Conservation (phyloP, 1,140 invertebrate species). For the Copidosoma floridanum region DNA sequence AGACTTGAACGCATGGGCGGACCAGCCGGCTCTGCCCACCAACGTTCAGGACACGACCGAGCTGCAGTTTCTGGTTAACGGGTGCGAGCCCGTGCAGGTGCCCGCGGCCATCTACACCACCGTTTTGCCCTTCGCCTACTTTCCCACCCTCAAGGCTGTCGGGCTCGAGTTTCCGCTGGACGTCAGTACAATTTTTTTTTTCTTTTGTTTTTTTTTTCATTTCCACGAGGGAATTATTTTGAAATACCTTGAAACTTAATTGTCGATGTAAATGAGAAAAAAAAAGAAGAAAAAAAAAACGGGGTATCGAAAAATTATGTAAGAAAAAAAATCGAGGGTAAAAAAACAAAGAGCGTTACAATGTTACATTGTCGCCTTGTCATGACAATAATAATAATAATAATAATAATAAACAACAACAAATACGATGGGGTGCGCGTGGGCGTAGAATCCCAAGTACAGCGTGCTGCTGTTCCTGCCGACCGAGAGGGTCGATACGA, state of each 20-base stretch:
- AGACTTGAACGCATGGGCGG: conserved; percentile 44
- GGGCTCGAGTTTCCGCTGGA: conserved; percentile 75
- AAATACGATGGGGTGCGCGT: no score
- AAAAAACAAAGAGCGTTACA: no score
- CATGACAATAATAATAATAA: no score
- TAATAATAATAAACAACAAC: no score
- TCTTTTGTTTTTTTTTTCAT: no score
- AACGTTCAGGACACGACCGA: conserved; percentile 40
- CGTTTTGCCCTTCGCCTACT: conserved; percentile 71
- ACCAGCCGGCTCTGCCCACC: conserved; percentile 26
- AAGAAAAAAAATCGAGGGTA: no score
- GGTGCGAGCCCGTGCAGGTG: conserved; percentile 46
- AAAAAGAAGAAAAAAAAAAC: no score
- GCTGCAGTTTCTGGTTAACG: conserved; percentile 51
- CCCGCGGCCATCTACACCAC: conserved; percentile 67
- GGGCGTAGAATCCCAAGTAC: conserved; percentile 57
- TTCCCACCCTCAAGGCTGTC: conserved; percentile 67
- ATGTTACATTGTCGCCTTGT: no score
- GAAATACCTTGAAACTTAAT: no score
- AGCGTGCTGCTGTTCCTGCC: conserved; percentile 56
- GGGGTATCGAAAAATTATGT: no score
- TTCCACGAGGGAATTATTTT: no score
- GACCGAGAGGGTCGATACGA: conserved; percentile 49
- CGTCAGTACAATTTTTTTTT: conserved; percentile 46
- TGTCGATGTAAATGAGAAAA: no score